Evolutionary conservation across 2,888 invertebrate species (phyloP).

Genomic region (Hirudinaria manillensis): DNA sequence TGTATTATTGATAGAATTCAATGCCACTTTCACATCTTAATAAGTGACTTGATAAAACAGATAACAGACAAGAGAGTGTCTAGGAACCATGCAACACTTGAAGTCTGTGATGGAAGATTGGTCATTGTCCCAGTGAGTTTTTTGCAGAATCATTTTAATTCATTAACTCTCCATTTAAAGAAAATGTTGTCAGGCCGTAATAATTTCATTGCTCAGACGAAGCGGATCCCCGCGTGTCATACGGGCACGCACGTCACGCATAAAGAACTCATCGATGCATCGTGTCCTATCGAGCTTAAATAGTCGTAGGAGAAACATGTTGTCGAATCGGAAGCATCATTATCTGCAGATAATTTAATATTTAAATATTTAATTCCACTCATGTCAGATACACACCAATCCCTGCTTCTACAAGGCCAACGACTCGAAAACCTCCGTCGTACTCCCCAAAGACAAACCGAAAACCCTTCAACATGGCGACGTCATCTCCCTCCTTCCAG

Average conservation of each 20-base stretch:
- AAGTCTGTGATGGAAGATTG: conserved; percentile 50
- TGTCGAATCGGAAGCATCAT: neutral
- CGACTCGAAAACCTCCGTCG: conserved; percentile 41
- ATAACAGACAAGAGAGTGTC: conserved; percentile 55
- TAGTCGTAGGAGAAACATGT: conserved; percentile 5
- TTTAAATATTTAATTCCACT: neutral
- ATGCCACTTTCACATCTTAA: too few species aligned
- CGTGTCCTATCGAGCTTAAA: neutral
- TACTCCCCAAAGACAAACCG: conserved; percentile 50
- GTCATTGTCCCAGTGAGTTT: conserved; percentile 53
- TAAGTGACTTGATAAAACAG: conserved; percentile 41
- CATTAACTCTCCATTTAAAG: too few species aligned
- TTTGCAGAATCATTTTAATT: neutral
- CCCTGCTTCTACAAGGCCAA: conserved; percentile 52
- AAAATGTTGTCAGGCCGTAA: too few species aligned
- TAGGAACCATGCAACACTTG: conserved; percentile 54
- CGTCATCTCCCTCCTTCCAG: conserved; percentile 52
- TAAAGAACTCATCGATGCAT: too few species aligned
- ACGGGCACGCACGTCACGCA: too few species aligned
- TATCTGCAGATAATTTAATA: neutral
- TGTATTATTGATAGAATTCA: too few species aligned
- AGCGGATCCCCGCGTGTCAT: too few species aligned
- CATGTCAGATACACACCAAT: conserved; percentile 53
- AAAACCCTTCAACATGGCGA: conserved; percentile 51
- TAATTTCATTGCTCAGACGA: too few species aligned